Evolutionary conservation across 2,797 vertebrate species (phyloP).

Genomic region (Leptoclinus maculatus): DNA sequence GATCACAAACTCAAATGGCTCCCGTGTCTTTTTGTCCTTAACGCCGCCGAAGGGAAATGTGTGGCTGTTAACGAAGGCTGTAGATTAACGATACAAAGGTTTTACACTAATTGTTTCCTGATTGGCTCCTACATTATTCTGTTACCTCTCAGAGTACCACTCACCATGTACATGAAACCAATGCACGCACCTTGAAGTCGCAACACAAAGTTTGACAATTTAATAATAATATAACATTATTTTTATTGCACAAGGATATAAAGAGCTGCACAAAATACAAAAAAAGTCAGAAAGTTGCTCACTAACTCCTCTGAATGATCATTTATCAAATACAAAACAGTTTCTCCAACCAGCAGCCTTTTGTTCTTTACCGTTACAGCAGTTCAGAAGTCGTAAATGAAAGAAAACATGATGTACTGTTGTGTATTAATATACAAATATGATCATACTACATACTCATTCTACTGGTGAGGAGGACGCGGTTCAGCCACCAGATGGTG

Average conservation of each 20-base stretch:
- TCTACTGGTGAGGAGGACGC: background rate
- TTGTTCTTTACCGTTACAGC: too few relatives aligned
- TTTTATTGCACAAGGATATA: too few relatives aligned
- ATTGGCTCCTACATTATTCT: background rate
- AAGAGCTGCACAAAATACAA: background rate
- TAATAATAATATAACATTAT: background rate
- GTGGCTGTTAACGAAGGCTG: background rate
- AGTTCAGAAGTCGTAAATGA: background rate
- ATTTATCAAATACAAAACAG: background rate
- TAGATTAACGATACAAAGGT: background rate
- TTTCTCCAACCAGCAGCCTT: background rate
- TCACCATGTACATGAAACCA: background rate
- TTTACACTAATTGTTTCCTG: background rate
- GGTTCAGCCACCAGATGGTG: constrained; percentile 30
- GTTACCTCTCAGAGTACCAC: background rate
- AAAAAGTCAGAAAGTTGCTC: too few relatives aligned
- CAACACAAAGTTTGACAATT: too few relatives aligned
- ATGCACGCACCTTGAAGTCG: too few relatives aligned
- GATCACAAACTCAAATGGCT: constrained; percentile 70
- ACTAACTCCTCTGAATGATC: too few relatives aligned
- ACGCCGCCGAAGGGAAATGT: background rate
- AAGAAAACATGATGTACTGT: background rate
- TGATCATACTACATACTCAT: too few relatives aligned
- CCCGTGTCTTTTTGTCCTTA: constrained; percentile 66
- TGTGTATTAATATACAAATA: background rate